phyloP scores from a whole-genome alignment of 2,888 invertebrate genomes.

The Pristionchus mayeri region DNA sequence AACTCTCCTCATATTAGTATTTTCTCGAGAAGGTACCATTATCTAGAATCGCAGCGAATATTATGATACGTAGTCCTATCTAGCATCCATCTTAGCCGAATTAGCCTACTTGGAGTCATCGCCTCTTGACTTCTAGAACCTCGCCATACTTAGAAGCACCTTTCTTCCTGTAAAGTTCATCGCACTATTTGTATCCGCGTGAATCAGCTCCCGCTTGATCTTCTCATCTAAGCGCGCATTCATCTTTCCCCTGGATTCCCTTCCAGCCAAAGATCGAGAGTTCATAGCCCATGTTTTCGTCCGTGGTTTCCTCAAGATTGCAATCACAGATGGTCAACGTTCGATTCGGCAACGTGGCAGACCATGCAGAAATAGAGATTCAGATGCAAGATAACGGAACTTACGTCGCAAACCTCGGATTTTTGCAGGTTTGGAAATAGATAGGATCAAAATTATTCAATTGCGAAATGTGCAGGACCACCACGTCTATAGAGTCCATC shows the following conservation, averaged over 20 bases:
- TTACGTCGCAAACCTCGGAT: constrained; percentile 13
- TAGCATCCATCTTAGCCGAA: too few species aligned
- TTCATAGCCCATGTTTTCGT: not conserved
- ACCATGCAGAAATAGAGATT: not conserved
- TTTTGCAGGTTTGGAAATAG: not conserved
- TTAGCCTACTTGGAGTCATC: too few species aligned
- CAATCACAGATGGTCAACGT: constrained; percentile 17
- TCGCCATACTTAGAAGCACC: too few species aligned
- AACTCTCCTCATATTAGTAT: not conserved
- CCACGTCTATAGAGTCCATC: not conserved
- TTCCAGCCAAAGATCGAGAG: constrained; percentile 6
- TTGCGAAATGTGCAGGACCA: not conserved
- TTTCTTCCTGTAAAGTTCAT: too few species aligned
- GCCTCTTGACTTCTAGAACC: too few species aligned
- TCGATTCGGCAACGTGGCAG: constrained; percentile 2
- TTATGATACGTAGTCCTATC: too few species aligned
- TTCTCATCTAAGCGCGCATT: not conserved
- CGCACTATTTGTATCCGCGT: too few species aligned
- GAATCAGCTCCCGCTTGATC: too few species aligned
- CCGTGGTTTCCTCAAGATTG: too few species aligned
- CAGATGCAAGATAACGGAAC: not conserved
- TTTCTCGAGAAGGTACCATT: not conserved
- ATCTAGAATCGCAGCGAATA: too few species aligned
- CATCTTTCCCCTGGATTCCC: not conserved
- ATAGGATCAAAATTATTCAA: not conserved